Percentiles rank a stretch among this genome's conserved stretches.
Conservation (phyloP, 2,888 invertebrate species). For the Phyto melanocephala region DNA sequence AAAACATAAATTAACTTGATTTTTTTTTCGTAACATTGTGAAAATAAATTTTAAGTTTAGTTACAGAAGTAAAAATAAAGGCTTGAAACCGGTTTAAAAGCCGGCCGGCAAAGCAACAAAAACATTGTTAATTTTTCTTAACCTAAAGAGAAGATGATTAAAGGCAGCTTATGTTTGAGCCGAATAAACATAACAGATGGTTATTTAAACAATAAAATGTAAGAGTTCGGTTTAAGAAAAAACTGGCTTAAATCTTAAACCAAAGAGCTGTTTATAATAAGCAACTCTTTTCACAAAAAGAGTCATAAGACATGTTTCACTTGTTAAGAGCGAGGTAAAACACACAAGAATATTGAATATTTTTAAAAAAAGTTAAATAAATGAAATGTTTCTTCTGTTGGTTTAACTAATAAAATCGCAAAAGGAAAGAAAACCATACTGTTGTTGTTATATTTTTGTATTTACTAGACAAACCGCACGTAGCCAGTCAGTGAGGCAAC, state of each 20-base stretch:
- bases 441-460: conserved; percentile 4
- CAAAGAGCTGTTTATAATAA: not conserved
- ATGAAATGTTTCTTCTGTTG: no score
- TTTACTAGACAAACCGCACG: conserved; percentile 53
- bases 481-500: conserved; percentile 43
- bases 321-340: not conserved
- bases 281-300: no score
- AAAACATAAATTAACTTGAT: not conserved
- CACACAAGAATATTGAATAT: no score
- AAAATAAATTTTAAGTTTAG: no score
- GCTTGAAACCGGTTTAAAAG: conserved; percentile 48
- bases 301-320: no score
- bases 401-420: not conserved
- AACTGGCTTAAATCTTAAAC: not conserved
- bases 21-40: no score
- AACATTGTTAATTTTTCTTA: not conserved
- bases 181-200: not conserved
- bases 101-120: conserved; percentile 52
- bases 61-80: not conserved
- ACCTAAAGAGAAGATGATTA: not conserved
- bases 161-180: not conserved
- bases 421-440: not conserved
- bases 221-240: not conserved
- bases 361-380: no score
- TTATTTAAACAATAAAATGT: not conserved